Base-by-base conservation (phyloP, 2,888 invertebrate species). In the Brachylomia viminalis region DNA sequence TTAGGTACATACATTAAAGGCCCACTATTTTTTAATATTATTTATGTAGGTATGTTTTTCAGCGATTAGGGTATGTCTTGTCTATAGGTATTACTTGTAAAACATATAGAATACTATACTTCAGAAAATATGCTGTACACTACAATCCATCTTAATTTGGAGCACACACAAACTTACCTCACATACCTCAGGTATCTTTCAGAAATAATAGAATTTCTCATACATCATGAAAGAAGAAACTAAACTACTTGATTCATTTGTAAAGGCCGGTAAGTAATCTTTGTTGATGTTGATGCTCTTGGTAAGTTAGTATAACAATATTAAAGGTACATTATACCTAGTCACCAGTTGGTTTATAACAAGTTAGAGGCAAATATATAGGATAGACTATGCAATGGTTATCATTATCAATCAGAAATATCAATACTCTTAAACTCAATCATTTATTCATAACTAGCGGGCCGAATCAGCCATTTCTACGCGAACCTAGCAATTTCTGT, bases 371-470 rank as follows among this genome's bases (percentile, higher is more conserved):
- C 52, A 56, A 45, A 68, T 52, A 66, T 66, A 52, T 49, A 56
- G 38, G 0, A 65, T 6, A 27, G n/a, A 64, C 2, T 38, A 13
- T 38, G 38, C n/a, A 56, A 45, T 52, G 20, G 47, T 65, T 54
- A 65, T 54, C 30, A 45, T 65, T 54, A 65, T 54, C 30, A 45
- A 72, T 61, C n/a, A 38, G 49, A 59, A 59, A 72, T 30, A 83
- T 79, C 84, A 78, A 80, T 80, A 81, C 84, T 75, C 72, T 72
- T 72, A 82, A 77, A 79, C 65, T 73, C 42, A 65, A 79, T 79
- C 20, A 83, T 73, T 80, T 84, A 81, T 81, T 80, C 73, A 80
- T 65, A 65, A 65, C 79, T 56, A 79, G 33, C 52, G 27, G 30
- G 33, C 49, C 54, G 54, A 59, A 49, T 61, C 59, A 49, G 59